Evolutionary conservation across 2,888 invertebrate genomes (phyloP), one percentile per base, ranked within the genome.

Genomic region (Myathropa florea): DNA sequence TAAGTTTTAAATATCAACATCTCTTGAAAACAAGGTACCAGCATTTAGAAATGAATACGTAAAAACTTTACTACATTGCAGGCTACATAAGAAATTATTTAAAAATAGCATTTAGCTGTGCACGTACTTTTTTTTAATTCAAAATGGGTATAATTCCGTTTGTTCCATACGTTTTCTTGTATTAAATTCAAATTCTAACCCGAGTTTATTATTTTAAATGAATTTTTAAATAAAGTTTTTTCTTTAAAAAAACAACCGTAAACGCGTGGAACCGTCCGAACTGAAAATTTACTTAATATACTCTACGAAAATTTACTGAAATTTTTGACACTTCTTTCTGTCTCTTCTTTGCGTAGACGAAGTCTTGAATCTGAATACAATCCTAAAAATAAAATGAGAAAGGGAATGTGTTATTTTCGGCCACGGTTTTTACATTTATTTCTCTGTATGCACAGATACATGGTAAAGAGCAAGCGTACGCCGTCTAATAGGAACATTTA

Each of bases 21-120:
- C 57, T 18, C 23, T 39, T 63, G 14, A 75, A 68, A 63, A 59
- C 61, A 24, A 63, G 28, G 23, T n/a, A 73, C 57, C 60, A 55
- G 36, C 30, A 79, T 70, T 73, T 79, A 60, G 71, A 30, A 80
- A 33, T 30, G 57, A 73, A 73, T 46, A 72, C 64, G 73, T 73
- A 59, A 67, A 76, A 71, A 78, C 64, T 46, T 63, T 53, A 71
- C 33, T 89, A 87, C 89, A 89, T 90, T 89, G 88, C 87, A 90
- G 88, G 30, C 77, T 80, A 84, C 64, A 81, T 77, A 88, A 81
- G 64, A 80, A 83, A 76, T 60, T 39, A 65, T 92, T 91, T 92
- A 92, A 90, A 92, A 92, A 92, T 92, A 92, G 89, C 91, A 90
- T 91, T 91, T 90, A 92, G 92, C 91, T 91, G 90, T 91, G 91